Percentiles rank a stretch among this genome's conserved stretches.
Evolutionary conservation across 2,797 vertebrate species (phyloP).

Genomic region (Pogoniulus pusillus): DNA sequence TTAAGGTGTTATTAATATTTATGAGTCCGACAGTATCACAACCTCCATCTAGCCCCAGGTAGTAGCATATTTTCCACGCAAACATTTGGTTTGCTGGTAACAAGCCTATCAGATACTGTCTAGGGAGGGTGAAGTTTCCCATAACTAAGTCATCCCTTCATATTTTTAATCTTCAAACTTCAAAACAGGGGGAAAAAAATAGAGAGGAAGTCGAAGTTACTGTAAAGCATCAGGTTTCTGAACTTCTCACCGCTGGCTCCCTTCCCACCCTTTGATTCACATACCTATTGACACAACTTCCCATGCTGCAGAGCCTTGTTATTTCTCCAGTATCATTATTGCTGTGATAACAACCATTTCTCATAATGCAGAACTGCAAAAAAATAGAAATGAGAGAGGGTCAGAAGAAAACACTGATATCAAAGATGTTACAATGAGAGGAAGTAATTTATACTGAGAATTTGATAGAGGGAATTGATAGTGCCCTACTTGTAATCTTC

Average conservation of each 20-base stretch:
- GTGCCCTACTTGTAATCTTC: background rate
- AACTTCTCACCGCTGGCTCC: conserved; percentile 23
- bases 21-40: background rate
- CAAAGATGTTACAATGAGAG: background rate
- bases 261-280: conserved; percentile 44
- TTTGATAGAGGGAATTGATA: background rate
- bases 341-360: background rate
- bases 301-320: background rate
- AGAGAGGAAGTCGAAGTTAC: conserved; percentile 56
- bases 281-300: conserved; percentile 15
- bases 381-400: background rate
- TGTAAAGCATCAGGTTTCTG: conserved; percentile 36
- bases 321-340: background rate
- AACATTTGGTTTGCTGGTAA: background rate
- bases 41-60: background rate
- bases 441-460: background rate
- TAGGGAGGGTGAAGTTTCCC: background rate
- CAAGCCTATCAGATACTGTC: background rate
- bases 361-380: background rate
- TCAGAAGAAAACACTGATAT: background rate
- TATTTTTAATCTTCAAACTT: conserved; percentile 25
- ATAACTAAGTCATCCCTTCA: background rate
- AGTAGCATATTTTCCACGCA: background rate
- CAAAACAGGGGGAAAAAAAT: conserved; percentile 27
- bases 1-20: background rate